Percentiles rank a stretch among this genome's conserved stretches.
These are phyloP conservation scores for Archocentrus centrarchus DNA, from an alignment of 2,113 vertebrate species.

Conservation along the genomic window DNA sequence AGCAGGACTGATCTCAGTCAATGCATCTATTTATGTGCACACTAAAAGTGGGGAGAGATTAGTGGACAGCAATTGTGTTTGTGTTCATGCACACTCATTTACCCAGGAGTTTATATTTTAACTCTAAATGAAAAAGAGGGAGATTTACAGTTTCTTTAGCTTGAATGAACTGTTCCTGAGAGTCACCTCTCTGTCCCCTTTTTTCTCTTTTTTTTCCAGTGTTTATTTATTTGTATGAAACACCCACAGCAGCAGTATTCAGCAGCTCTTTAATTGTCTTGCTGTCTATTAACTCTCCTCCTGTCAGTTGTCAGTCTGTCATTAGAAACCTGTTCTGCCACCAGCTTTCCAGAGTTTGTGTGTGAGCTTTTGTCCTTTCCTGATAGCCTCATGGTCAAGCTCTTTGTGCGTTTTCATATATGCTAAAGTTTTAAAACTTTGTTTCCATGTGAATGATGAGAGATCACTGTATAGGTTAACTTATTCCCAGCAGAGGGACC, in stretches of 20 bases:
- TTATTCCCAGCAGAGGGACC: slow-evolving; percentile 65
- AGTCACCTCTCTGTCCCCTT: not conserved
- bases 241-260: not conserved
- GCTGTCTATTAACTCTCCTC: not conserved
- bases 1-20: slow-evolving; percentile 74
- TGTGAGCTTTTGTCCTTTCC: slow-evolving; percentile 22
- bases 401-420: slow-evolving; percentile 43
- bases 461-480: slow-evolving; percentile 68
- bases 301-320: slow-evolving; percentile 9
- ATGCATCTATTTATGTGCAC: slow-evolving; percentile 56
- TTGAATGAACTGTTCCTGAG: slow-evolving; percentile 18
- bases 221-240: slow-evolving; percentile 59
- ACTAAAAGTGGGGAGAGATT: not conserved
- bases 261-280: not conserved
- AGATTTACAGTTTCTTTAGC: not conserved
- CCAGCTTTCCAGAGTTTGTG: slow-evolving; percentile 30
- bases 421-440: slow-evolving; percentile 27
- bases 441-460: slow-evolving; percentile 54
- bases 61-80: slow-evolving; percentile 5
- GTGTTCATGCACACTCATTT: slow-evolving; percentile 18
- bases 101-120: slow-evolving; percentile 12
- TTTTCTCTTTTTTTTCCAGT: not conserved
- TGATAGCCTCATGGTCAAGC: slow-evolving; percentile 8
- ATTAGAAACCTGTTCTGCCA: slow-evolving; percentile 29
- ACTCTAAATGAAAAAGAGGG: slow-evolving; percentile 23